These are phyloP conservation scores for Lepidurus couesii DNA, from an alignment of 1,140 invertebrate species.

Conservation along the genomic window DNA sequence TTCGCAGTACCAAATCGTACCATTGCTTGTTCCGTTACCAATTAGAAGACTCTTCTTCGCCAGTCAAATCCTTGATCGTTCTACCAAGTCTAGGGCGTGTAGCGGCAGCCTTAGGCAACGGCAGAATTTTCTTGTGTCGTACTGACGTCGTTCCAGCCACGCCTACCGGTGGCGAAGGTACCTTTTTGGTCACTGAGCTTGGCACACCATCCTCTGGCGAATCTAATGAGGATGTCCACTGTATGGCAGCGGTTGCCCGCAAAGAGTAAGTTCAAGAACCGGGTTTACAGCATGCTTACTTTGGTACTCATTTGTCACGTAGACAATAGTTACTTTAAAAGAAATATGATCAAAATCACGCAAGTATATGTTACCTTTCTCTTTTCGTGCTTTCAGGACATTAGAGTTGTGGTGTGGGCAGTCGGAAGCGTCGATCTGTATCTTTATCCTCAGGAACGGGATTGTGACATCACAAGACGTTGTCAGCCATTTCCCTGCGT, in stretches of 20 bases:
- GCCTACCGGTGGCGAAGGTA: conserved; percentile 58
- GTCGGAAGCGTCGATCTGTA: conserved; percentile 62
- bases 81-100: conserved; percentile 60
- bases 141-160: conserved; percentile 55
- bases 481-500: conserved; percentile 54
- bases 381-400: conserved; percentile 42
- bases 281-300: no score
- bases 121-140: conserved; percentile 65
- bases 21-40: conserved; percentile 51
- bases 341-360: no score
- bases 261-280: not conserved
- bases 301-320: no score
- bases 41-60: conserved; percentile 48
- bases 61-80: conserved; percentile 59
- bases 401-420: conserved; percentile 72
- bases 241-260: conserved; percentile 47
- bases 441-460: conserved; percentile 57
- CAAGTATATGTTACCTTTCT: not conserved
- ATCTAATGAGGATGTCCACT: conserved; percentile 46
- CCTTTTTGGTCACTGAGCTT: conserved; percentile 69
- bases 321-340: no score
- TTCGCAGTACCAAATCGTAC: conserved; percentile 37
- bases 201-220: conserved; percentile 41
- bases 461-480: conserved; percentile 56
- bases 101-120: conserved; percentile 64